Conservation (phyloP, 37 sponge, comb jelly and placozoan species). For the Tethya wilhelma region DNA sequence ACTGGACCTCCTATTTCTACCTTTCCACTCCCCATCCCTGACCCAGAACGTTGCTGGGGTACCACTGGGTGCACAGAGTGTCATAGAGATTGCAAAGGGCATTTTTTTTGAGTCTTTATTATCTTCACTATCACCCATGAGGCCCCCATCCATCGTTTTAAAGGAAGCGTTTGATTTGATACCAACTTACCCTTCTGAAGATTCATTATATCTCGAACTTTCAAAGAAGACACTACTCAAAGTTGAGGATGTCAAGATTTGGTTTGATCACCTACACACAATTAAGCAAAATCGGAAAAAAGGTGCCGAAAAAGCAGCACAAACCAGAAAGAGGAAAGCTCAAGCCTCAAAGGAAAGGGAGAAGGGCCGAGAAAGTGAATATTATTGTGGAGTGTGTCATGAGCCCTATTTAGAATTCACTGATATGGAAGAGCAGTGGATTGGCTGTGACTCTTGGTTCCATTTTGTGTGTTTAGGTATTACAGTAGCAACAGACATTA, state of each 20-base stretch:
- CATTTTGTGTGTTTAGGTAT: too few relatives aligned
- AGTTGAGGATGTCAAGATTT: conserved; percentile 23
- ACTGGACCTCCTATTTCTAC: neutral
- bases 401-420: neutral
- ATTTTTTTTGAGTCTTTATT: too few relatives aligned
- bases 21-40: conserved; percentile 13
- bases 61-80: neutral
- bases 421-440: neutral
- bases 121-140: too few relatives aligned
- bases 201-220: neutral
- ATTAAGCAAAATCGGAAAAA: conserved; percentile 33
- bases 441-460: neutral
- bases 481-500: too few relatives aligned
- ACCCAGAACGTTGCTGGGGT: conserved; percentile 11
- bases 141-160: neutral
- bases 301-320: conserved; percentile 56
- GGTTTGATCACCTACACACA: conserved; percentile 51
- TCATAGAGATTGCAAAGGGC: conserved; percentile 14
- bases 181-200: neutral
- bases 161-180: neutral
- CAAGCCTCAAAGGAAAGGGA: neutral
- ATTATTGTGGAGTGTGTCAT: neutral
- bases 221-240: conserved; percentile 24
- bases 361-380: neutral
- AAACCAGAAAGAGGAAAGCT: conserved; percentile 10